Percentiles rank a stretch among this genome's conserved stretches.
These are phyloP conservation scores for Chaunax sp. DNA, from an alignment of 2,797 vertebrate genomes.

Conservation along the genomic window DNA sequence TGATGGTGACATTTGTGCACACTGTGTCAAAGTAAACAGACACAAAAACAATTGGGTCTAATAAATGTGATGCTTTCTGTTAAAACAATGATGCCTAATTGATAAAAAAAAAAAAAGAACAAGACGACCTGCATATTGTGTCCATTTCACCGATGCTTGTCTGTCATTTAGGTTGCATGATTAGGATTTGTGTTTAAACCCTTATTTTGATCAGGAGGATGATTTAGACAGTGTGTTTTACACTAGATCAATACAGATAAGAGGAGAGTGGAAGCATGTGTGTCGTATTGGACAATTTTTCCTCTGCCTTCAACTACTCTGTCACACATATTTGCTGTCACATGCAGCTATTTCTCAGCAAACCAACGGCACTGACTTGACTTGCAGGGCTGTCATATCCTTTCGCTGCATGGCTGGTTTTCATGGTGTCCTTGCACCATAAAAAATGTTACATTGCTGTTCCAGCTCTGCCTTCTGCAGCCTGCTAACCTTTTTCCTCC, in stretches of 20 bases:
- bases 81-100: background rate
- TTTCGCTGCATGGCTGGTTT: conserved; percentile 44
- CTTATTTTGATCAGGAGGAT: conserved; percentile 12
- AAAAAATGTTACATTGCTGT: conserved; percentile 32
- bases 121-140: background rate
- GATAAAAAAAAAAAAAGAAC: background rate
- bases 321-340: too few relatives aligned
- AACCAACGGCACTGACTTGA: conserved; percentile 14
- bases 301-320: background rate
- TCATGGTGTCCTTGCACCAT: conserved; percentile 33
- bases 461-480: conserved; percentile 27
- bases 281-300: conserved; percentile 8
- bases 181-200: background rate
- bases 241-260: conserved; percentile 9
- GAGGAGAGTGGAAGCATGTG: background rate
- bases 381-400: conserved; percentile 9
- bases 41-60: conserved; percentile 13
- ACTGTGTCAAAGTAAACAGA: conserved; percentile 31
- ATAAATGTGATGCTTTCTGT: conserved; percentile 37
- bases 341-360: conserved; percentile 16
- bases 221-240: background rate
- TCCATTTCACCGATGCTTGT: background rate
- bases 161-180: background rate
- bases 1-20: conserved; percentile 43
- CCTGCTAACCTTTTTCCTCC: conserved; percentile 1